phyloP scores from a whole-genome alignment of 2,797 vertebrate species.

The Choloepus didactylus region DNA sequence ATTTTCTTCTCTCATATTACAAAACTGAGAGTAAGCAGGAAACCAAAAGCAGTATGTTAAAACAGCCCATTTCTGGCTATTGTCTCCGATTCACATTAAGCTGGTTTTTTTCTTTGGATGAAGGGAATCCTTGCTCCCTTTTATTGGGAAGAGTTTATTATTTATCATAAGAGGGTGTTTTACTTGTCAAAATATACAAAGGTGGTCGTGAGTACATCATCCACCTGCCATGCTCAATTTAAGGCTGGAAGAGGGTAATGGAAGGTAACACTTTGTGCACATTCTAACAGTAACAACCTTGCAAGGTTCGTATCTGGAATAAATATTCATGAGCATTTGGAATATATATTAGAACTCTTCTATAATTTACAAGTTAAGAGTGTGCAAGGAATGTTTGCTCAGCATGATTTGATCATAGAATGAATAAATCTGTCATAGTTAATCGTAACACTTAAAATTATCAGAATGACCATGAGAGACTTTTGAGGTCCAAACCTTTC shows the following conservation, averaged over 20 bases:
- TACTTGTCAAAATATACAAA: constrained; percentile 66
- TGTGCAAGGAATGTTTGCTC: background rate
- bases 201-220: constrained; percentile 63
- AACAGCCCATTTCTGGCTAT: background rate
- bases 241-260: constrained; percentile 65
- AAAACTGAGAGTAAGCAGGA: constrained; percentile 12
- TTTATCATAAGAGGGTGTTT: constrained; percentile 55
- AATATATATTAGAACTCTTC: background rate
- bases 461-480: background rate
- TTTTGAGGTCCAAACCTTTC: background rate
- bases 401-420: background rate
- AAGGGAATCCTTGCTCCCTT: constrained; percentile 10
- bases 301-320: background rate
- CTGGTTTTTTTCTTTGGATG: background rate
- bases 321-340: background rate
- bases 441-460: background rate
- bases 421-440: background rate
- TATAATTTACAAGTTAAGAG: background rate
- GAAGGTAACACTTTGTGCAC: constrained; percentile 58
- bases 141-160: background rate
- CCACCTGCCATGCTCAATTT: constrained; percentile 80
- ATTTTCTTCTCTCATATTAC: background rate
- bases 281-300: constrained; percentile 53
- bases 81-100: background rate
- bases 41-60: background rate